Base-by-base conservation (phyloP, 23 tunicate species). In the Oikopleura dioica region DNA sequence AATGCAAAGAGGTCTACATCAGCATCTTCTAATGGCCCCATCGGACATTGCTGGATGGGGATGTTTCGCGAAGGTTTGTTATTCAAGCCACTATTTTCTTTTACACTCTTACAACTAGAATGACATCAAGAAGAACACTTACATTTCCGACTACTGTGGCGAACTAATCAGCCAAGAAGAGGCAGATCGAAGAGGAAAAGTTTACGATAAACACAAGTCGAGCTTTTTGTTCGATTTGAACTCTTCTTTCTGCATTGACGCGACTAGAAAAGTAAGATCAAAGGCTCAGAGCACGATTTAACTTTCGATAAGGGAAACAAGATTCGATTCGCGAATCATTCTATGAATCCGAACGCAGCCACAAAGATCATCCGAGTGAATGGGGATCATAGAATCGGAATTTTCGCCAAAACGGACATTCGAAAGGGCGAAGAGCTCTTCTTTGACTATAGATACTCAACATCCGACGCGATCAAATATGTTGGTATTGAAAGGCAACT, bases 11-110 rank as follows among this genome's bases (percentile, higher is more conserved):
- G 92, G 92, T 0, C 59, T 82, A 81, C 97, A 85, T 76, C 85
- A 91, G 63, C 97, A 91, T 75, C 81, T 91, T 16, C 81, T 91
- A 28, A 78, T 84, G 1, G 97, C 97, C 0, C 97, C 97, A 0
- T 85, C 92, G 35, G 97, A 91, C 38, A 85, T 91, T 26, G 92
- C 97, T 0, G 97, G 97, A 5, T 91, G 97, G 97, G 97, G 97
- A 36, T 9, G 9, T 44, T 44, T 9, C 16, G 16, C 16, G 16
- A 44, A 44, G 16, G 55, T 44, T 9, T 44, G 55, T 44, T 44
- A 9, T 44, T 44, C 16, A 44, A 16, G 55, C 16, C 9, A 44
- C 9, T 44, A 44, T 9, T 16, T 44, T 9, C 55, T 44, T 44
- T 44, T 44, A 9, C 9, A 44, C 16, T 44, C 9, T 44, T 44